Base-by-base conservation (phyloP, 1,140 invertebrate species). In the Rhynchophorus ferrugineus region DNA sequence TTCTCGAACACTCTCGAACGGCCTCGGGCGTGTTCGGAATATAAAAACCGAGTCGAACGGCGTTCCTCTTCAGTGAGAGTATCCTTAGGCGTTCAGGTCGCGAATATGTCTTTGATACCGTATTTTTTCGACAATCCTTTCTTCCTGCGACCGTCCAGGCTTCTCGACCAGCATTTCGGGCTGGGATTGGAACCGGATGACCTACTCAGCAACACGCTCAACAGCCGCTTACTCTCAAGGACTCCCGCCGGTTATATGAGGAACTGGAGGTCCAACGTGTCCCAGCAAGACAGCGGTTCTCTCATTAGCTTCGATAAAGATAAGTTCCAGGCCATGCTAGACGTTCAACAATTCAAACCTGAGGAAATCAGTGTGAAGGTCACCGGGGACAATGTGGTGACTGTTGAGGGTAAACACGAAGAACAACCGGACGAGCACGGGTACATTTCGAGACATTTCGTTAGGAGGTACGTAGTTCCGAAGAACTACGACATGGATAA, bases 281-380 rank as follows among this genome's bases (percentile, higher is more conserved):
- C 61, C 16, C 50, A 66, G 5, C 58, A 61, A 22, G 66, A 69
- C 53, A 61, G 59, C 19, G 71, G 70, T 8, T 76, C 73, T 0
- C 69, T 63, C 13, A 61, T 76, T 1, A 53, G 52, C 9, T 29
- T 41, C 9, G 74, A 79, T 48, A 79, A 79, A 22, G 75, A 82
- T 33, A 74, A 75, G 2, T 82, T 81, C 57, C 77, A 87, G 65
- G 78, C 85, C 0, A 80, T 78, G 54, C 66, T 89, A 61, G 89
- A 94, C 64, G 87, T 95, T 0, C 81, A 87, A 33, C 88, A 93
- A 57, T 94, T 93, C 66, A 72, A 78, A 29, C 88, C 89, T 0
- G 81, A 85, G 36, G 90, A 94, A 65, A 82, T 94, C 7, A 76
- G 78, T 5, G 87, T 94, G 1, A 90, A 88, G 64, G 77, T 80